These are phyloP conservation scores for Agonum fuliginosum DNA, from an alignment of 2,888 invertebrate genomes.

Conservation along the genomic window DNA sequence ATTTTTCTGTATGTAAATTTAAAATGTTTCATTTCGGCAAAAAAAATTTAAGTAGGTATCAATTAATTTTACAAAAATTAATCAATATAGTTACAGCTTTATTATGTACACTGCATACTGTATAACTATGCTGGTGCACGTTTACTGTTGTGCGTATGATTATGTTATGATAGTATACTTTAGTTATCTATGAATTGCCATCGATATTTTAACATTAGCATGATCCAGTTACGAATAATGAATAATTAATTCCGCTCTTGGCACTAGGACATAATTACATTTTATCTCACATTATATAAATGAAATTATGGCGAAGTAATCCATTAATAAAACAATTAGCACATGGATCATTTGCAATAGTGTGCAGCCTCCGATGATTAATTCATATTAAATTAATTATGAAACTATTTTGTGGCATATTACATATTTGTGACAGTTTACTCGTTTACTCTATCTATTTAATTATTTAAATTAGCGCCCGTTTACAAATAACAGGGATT, in stretches of 20 bases:
- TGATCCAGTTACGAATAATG: background rate
- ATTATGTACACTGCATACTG: no score
- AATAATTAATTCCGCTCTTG: conserved; percentile 17
- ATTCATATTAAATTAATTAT: conserved; percentile 13
- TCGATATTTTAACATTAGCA: conserved; percentile 1
- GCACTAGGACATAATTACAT: conserved; percentile 7
- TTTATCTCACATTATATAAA: conserved; percentile 24
- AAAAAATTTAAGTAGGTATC: no score
- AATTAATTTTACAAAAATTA: no score
- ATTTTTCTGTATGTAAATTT: no score
- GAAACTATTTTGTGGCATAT: conserved; percentile 10
- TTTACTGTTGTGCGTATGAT: no score
- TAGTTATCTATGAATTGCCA: background rate
- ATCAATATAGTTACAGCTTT: background rate
- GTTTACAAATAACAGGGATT: background rate
- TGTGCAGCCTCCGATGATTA: background rate
- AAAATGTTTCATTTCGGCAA: no score
- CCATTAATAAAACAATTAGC: conserved; percentile 28
- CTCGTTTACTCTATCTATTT: background rate
- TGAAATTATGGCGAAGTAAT: conserved; percentile 33
- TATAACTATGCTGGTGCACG: no score
- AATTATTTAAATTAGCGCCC: background rate
- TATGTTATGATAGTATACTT: no score
- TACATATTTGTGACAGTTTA: background rate
- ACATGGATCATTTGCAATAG: conserved; percentile 24